phyloP scores from a whole-genome alignment of 1,140 invertebrate species.

The Drosophila virilis region DNA sequence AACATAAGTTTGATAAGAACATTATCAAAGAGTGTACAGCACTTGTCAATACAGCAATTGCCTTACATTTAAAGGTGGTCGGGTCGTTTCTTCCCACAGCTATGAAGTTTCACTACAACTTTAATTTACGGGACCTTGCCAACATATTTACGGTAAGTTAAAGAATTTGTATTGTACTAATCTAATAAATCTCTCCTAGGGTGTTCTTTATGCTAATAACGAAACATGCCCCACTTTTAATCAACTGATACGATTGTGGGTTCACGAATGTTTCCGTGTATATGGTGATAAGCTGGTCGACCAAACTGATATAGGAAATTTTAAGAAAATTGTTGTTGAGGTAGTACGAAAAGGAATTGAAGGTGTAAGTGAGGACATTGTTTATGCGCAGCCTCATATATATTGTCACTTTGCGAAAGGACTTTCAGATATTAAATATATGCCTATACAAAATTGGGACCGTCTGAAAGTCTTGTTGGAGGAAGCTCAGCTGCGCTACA shows the following conservation, averaged over 20 bases:
- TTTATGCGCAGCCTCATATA: slow-evolving; percentile 90
- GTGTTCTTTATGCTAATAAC: slow-evolving; percentile 93
- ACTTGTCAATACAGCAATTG: slow-evolving; percentile 90
- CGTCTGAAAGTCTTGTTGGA: slow-evolving; percentile 90
- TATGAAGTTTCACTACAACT: slow-evolving; percentile 97
- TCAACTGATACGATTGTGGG: slow-evolving; percentile 92
- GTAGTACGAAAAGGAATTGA: slow-evolving; percentile 94
- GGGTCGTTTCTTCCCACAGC: slow-evolving; percentile 94
- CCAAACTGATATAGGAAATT: slow-evolving; percentile 90
- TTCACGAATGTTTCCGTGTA: slow-evolving; percentile 95
- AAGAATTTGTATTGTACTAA: neutral
- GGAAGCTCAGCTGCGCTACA: slow-evolving; percentile 94
- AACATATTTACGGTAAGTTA: slow-evolving; percentile 93
- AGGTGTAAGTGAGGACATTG: slow-evolving; percentile 87
- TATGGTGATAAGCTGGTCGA: slow-evolving; percentile 96
- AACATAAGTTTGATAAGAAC: slow-evolving; percentile 85
- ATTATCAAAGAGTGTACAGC: slow-evolving; percentile 85
- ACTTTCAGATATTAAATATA: slow-evolving; percentile 96
- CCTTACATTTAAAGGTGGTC: slow-evolving; percentile 91
- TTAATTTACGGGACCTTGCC: slow-evolving; percentile 96
- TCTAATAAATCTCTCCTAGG: slow-evolving; percentile 85
- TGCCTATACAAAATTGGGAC: slow-evolving; percentile 90
- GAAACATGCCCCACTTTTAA: slow-evolving; percentile 90
- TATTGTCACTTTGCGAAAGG: slow-evolving; percentile 96
- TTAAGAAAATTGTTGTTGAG: slow-evolving; percentile 90